Conservation (phyloP, 2,113 vertebrate genomes). For the Lynx canadensis region DNA sequence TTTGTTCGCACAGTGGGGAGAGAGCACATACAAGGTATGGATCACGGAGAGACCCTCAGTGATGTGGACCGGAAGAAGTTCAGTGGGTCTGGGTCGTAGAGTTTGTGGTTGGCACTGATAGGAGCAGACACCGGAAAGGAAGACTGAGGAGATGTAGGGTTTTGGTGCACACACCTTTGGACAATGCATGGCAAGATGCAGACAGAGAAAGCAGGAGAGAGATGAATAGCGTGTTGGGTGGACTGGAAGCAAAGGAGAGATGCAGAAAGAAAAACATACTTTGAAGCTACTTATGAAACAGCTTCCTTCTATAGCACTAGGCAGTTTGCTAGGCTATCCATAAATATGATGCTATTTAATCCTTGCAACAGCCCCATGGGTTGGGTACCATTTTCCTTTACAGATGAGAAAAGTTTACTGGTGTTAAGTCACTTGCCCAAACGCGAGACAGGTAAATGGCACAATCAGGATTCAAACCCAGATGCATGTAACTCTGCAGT, state of each 20-base stretch:
- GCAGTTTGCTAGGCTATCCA: not conserved
- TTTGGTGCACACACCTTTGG: not conserved
- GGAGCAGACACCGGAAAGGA: not conserved
- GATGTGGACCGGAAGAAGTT: not conserved
- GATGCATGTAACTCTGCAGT: not conserved
- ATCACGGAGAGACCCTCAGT: not conserved
- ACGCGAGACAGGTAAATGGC: not conserved
- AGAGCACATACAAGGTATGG: rapidly evolving
- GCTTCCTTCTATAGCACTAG: not conserved
- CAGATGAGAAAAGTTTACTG: not conserved
- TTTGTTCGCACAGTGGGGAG: not conserved
- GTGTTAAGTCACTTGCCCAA: not conserved
- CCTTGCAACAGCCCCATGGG: not conserved
- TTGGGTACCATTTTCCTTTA: not conserved
- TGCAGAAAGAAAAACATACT: not conserved
- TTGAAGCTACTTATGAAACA: not conserved
- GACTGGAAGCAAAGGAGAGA: not conserved
- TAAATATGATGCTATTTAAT: not conserved
- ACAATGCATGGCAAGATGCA: rapidly evolving
- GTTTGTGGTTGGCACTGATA: rapidly evolving
- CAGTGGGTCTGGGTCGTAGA: not conserved
- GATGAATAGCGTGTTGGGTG: not conserved
- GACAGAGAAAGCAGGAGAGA: not conserved
- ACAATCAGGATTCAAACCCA: not conserved
- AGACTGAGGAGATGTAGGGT: not conserved